A percentile compares a stretch with the other conserved stretches of the same genome.
Conservation (phyloP, 2,888 invertebrate species). For the Phaedon cochleariae region DNA sequence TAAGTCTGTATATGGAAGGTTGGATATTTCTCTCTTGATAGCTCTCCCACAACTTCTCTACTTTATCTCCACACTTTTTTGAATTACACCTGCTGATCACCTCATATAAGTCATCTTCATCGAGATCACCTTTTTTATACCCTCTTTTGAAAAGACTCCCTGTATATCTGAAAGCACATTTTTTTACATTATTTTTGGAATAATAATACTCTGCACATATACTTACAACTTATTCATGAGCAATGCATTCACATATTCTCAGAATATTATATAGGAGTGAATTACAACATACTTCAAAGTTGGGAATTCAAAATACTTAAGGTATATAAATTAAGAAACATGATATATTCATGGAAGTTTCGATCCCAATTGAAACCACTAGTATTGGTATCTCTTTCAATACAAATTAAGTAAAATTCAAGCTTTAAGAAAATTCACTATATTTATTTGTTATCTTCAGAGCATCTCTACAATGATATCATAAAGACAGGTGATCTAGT, state of each 20-base stretch:
- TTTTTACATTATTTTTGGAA: background rate
- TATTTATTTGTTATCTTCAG: too few relatives aligned
- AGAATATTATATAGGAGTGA: too few relatives aligned
- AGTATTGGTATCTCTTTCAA: too few relatives aligned
- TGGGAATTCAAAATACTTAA: too few relatives aligned
- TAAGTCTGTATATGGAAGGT: conserved; percentile 37
- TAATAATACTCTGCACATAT: background rate
- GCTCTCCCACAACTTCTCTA: conserved; percentile 40
- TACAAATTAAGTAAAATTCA: too few relatives aligned
- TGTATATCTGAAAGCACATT: conserved; percentile 35
- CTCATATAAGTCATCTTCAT: conserved; percentile 68
- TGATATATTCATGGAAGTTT: too few relatives aligned
- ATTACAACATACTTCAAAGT: too few relatives aligned
- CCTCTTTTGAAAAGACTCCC: conserved; percentile 67
- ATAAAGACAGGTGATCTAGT: conserved; percentile 45
- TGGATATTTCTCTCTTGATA: conserved; percentile 17
- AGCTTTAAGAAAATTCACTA: too few relatives aligned
- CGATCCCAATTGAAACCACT: too few relatives aligned
- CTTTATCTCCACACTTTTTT: conserved; percentile 43
- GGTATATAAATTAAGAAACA: too few relatives aligned
- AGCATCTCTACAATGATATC: too few relatives aligned
- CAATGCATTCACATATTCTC: background rate
- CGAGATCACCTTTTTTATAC: conserved; percentile 69
- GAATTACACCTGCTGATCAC: conserved; percentile 51
- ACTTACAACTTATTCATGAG: background rate